phyloP scores from a whole-genome alignment of 30 jellyfish, hydroid and myxozoan genomes.

The Pseudorhiza aurosa region DNA sequence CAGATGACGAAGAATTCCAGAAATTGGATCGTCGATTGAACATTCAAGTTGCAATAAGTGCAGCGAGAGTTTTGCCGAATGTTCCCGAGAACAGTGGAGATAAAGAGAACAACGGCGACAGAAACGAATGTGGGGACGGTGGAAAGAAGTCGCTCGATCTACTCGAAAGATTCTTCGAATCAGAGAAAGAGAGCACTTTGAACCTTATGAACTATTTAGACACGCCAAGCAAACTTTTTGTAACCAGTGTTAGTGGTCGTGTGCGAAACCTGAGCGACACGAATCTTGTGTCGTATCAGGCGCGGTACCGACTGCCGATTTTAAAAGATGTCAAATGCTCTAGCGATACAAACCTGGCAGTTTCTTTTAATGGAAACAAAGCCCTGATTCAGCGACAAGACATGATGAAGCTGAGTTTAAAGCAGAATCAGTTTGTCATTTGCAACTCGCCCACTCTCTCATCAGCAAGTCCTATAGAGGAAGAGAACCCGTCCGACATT shows the following conservation, averaged over 20 bases:
- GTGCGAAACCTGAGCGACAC: constrained; percentile 90
- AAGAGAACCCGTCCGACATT: constrained; percentile 76
- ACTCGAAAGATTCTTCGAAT: constrained; percentile 23
- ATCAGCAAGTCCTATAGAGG: constrained; percentile 77
- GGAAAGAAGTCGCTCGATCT: constrained; percentile 21
- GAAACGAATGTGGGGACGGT: constrained; percentile 31
- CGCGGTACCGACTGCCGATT: constrained; percentile 45
- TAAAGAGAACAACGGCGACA: constrained; percentile 26
- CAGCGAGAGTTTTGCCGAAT: constrained; percentile 54
- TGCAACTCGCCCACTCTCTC: constrained; percentile 56
- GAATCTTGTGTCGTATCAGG: constrained; percentile 70
- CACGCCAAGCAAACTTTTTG: constrained; percentile 35
- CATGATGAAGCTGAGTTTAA: constrained; percentile 12
- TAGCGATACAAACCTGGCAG: constrained; percentile 87
- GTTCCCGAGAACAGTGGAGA: constrained; percentile 65
- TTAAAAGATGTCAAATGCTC: constrained; percentile 58
- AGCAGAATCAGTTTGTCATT: constrained; percentile 51
- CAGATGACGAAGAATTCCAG: constrained; percentile 96
- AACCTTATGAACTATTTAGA: constrained; percentile 41
- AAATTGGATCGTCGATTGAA: constrained; percentile 50
- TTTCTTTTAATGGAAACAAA: constrained; percentile 33
- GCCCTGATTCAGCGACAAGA: constrained; percentile 37
- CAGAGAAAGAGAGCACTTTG: constrained; percentile 54
- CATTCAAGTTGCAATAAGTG: constrained; percentile 47
- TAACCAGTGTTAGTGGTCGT: constrained; percentile 62